Base-by-base conservation (phyloP, 2,797 vertebrate genomes). In the Amniataba percoides region DNA sequence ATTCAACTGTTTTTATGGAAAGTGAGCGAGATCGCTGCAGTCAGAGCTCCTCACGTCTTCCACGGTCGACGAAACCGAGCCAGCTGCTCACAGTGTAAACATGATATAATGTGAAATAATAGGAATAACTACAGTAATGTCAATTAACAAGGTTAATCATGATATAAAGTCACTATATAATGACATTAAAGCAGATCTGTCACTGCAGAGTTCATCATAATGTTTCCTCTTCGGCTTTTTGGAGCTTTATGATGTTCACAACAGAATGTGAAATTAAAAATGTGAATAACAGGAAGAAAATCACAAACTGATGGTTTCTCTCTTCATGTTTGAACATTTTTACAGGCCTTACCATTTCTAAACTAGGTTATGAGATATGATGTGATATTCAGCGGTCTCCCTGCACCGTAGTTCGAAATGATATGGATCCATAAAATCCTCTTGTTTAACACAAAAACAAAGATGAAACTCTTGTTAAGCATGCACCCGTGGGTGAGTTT, bases 401-500 rank as follows among this genome's bases (percentile, higher is more conserved):
- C 23, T 40, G 19, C 49, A 4, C 14, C 3, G 16, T 58, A 14
- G 61, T 23, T 36, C 0, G 1, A 23, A 58, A 79, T 25, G 65
- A 78, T 80, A 52, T 15, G n/a, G 71, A 78, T 74, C 46, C 61
- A 21, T 71, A 59, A 77, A 68, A 77, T 71, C 60, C 53, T 78
- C 78, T 53, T 81, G 85, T 87, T 84, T 61, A 65, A 76, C 78
- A 78, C 66, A 53, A 70, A 84, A 85, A 81, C 80, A 83, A 83
- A 83, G 81, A 74, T 78, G 71, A 82, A 80, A 68, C 77, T 82
- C 58, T 51, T 82, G 88, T 88, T 80, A 74, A 84, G 80, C 66
- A 61, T 15, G 71, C 59, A 81, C 69, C 83, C 71, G 53, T 83
- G 80, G 80, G 84, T 84, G 78, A 80, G 72, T 43, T 52, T 63